Conservation (phyloP, 2,888 invertebrate species). For the Rhodophaea formosa region DNA sequence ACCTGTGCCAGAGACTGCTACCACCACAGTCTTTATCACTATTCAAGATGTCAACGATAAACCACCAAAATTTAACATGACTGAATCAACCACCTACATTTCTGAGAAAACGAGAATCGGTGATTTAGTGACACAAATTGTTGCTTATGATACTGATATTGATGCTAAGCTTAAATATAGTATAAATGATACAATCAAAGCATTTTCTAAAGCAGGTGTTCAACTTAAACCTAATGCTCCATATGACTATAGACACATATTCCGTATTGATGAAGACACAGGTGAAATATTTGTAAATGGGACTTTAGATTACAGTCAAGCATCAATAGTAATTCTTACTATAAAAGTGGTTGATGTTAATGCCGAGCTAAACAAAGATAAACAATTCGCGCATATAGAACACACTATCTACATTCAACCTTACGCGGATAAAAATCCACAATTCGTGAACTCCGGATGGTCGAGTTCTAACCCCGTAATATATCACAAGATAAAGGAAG, state of each 20-base stretch:
- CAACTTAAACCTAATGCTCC: slow-evolving; percentile 81
- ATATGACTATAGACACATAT: slow-evolving; percentile 84
- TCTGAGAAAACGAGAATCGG: slow-evolving; percentile 85
- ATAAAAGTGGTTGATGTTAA: slow-evolving; percentile 86
- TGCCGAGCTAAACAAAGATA: slow-evolving; percentile 83
- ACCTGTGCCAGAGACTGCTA: slow-evolving; percentile 89
- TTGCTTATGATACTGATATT: slow-evolving; percentile 86
- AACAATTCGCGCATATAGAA: slow-evolving; percentile 84
- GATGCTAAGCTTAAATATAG: slow-evolving; percentile 85
- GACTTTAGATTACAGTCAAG: slow-evolving; percentile 85
- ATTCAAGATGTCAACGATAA: slow-evolving; percentile 91
- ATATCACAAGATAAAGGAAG: slow-evolving; percentile 86
- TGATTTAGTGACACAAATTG: slow-evolving; percentile 83
- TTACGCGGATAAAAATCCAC: slow-evolving; percentile 87
- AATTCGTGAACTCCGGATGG: slow-evolving; percentile 88
- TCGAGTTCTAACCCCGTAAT: slow-evolving; percentile 85
- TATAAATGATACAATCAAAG: slow-evolving; percentile 84
- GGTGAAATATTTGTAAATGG: slow-evolving; percentile 86
- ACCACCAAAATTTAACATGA: slow-evolving; percentile 86
- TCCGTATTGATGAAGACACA: slow-evolving; percentile 85
- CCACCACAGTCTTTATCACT: slow-evolving; percentile 86
- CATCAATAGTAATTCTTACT: slow-evolving; percentile 87
- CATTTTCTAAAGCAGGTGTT: slow-evolving; percentile 88
- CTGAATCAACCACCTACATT: slow-evolving; percentile 85
- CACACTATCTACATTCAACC: slow-evolving; percentile 90